phyloP scores from a whole-genome alignment of 2,797 vertebrate genomes.

The Todus mexicanus region DNA sequence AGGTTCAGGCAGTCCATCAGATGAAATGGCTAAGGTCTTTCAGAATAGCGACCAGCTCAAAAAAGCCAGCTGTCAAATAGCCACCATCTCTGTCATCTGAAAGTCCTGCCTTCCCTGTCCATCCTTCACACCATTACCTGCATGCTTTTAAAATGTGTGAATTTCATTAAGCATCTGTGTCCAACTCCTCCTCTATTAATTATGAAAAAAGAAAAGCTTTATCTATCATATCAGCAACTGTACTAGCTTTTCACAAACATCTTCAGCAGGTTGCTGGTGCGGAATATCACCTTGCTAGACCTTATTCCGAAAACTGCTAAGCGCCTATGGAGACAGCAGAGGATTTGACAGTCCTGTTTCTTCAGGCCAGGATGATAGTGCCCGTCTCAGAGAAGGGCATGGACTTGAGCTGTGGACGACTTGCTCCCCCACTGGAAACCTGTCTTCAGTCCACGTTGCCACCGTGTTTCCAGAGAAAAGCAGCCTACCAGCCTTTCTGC shows the following conservation, averaged over 20 bases:
- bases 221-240: neutral
- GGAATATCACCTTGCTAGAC: neutral
- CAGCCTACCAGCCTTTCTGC: neutral
- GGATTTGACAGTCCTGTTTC: neutral
- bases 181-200: neutral
- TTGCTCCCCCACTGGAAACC: rapidly evolving
- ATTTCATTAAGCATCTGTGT: neutral
- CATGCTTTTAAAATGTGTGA: neutral
- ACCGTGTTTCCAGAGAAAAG: neutral
- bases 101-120: neutral
- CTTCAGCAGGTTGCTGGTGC: neutral
- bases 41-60: neutral
- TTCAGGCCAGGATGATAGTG: neutral
- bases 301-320: neutral
- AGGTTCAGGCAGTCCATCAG: neutral
- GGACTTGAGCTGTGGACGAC: neutral
- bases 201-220: neutral
- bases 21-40: neutral
- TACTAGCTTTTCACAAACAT: neutral
- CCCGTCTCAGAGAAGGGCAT: neutral
- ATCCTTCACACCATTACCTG: neutral
- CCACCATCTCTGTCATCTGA: neutral
- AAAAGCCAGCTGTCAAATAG: neutral
- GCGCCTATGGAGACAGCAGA: neutral
- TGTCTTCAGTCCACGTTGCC: neutral